Base-by-base conservation (phyloP, 2,888 invertebrate genomes). In the Caenorhabditis afra region DNA sequence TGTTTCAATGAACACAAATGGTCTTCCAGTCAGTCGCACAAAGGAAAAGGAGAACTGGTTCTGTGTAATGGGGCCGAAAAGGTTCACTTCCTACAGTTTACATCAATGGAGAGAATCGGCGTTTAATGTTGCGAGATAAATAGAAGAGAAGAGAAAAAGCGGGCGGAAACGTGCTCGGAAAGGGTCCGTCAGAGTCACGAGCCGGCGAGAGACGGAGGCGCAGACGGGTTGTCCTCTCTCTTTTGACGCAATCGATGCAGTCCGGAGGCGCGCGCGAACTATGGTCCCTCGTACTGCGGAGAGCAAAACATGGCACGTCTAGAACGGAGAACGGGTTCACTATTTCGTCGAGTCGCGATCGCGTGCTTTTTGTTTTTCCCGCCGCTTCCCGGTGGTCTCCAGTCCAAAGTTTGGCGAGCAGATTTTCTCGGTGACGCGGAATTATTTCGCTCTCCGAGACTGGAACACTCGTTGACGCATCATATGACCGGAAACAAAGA, bases 391-490 rank as follows among this genome's bases (percentile, higher is more conserved):
- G 52, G 52, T n/a, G 35, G 23, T 39, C 18, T 52, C 59, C 59
- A 52, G 70, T 71, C 71, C 71, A 64, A 71, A 62, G 71, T 71
- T 71, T 71, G 62, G 49, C 57, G 55, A 71, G 62, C 71, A 64
- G 62, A 71, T 71, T 71, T 71, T 47, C 39, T 18, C n/a, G n/a
- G 62, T 71, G 71, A 71, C 71, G 71, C n/a, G n/a, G n/a, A n/a
- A n/a, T 52, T 47, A 55, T 37, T n/a, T 37, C 37, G 53, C 3
- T 12, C n/a, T 20, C 18, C 37, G 41, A 16, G 41, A 64, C 53
- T 64, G 68, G 68, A 68, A 68, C 68, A 59, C 29, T 29, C 29
- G n/a, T 41, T 37, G 20, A 16, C 22, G 53, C 29, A 49, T 64
- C 62, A 64, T 64, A 55, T 62, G 62, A 71, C 64, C 70, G 55